Evolutionary conservation across 2,113 vertebrate species (phyloP).

Genomic region (zebrafish (Danio rerio)): GRCz12tu NC_133196.1:20172501-20173000

Average conservation of each 20-base stretch:
- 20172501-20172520: constrained; percentile 23
- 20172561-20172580: constrained; percentile 15
- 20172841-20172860: neutral
- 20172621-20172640: constrained; percentile 65
- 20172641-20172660: constrained; percentile 49
- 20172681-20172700: constrained; percentile 62
- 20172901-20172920: constrained; percentile 5
- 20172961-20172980: constrained; percentile 2
- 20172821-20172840: constrained; percentile 8
- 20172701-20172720: constrained; percentile 34
- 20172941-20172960: neutral
- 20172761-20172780: constrained; percentile 11
- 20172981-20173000: constrained; percentile 9
- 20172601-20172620: constrained; percentile 66
- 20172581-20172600: constrained; percentile 62
- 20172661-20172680: constrained; percentile 65
- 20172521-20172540: constrained; percentile 4
- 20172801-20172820: constrained; percentile 9
- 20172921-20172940: neutral
- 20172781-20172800: constrained; percentile 10
- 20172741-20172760: constrained; percentile 31
- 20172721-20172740: constrained; percentile 40
- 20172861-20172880: neutral
- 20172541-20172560: constrained; percentile 10
- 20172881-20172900: constrained; percentile 22